A percentile compares a stretch with the other conserved stretches of the same genome.
These are phyloP conservation scores for Chionis minor DNA, from an alignment of 2,113 vertebrate genomes.

Conservation along the genomic window DNA sequence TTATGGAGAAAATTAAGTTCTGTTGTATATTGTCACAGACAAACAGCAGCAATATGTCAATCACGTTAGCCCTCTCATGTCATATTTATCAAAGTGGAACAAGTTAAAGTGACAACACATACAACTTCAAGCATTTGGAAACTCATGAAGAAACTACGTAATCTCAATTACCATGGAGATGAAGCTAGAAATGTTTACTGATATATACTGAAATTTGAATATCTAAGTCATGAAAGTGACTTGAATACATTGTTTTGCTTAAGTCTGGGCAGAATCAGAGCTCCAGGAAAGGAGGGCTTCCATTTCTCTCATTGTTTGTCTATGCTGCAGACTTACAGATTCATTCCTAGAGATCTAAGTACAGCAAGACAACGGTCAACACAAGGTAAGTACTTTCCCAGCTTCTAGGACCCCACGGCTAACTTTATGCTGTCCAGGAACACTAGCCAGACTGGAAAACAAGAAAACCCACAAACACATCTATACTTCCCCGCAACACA, in stretches of 20 bases:
- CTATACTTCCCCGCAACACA: neutral
- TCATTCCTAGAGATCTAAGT: neutral
- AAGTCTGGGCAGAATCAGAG: neutral
- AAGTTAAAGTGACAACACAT: neutral
- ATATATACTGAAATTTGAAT: neutral
- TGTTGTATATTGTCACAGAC: neutral
- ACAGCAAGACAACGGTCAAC: neutral
- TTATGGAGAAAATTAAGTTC: conserved; percentile 23
- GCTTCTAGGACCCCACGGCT: neutral
- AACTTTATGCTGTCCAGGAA: neutral
- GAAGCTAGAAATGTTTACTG: neutral
- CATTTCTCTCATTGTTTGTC: neutral
- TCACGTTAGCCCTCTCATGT: neutral
- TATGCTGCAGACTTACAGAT: neutral
- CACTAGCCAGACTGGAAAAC: neutral
- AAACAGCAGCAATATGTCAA: conserved; percentile 30
- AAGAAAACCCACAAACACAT: neutral
- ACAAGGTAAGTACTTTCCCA: neutral
- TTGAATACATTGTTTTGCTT: neutral
- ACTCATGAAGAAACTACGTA: neutral
- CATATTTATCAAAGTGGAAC: conserved; percentile 32
- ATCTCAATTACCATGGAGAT: neutral
- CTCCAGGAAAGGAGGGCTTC: neutral
- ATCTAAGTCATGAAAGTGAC: neutral
- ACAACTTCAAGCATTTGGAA: neutral